Conservation (phyloP, 2,888 invertebrate species). For the Phaonia tiefii region DNA sequence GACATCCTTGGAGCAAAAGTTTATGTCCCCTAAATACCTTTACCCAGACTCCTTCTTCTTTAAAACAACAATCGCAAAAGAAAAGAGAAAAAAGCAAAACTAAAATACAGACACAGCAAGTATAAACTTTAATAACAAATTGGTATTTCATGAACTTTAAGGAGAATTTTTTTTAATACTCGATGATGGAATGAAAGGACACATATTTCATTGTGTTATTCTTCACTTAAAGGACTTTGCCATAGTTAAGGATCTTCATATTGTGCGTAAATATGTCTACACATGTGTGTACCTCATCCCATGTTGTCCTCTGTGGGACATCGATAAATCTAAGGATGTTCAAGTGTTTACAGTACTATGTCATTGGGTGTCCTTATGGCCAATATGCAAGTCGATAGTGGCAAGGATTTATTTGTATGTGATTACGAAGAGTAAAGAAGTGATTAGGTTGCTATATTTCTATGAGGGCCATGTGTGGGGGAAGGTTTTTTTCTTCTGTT, state of each 20-base stretch:
- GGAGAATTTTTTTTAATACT: slow-evolving; percentile 11
- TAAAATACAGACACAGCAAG: too few relatives aligned
- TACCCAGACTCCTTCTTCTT: neutral
- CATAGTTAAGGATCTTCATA: too few relatives aligned
- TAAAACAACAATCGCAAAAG: too few relatives aligned
- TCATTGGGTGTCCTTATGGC: neutral
- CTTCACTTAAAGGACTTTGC: neutral
- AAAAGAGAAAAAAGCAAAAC: too few relatives aligned
- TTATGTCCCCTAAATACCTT: neutral
- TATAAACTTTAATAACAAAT: too few relatives aligned
- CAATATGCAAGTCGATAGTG: neutral
- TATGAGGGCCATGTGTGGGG: slow-evolving; percentile 46
- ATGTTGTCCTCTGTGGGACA: too few relatives aligned
- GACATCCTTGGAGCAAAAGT: neutral
- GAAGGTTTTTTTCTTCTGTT: neutral
- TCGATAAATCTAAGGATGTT: neutral
- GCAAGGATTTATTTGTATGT: slow-evolving; percentile 6
- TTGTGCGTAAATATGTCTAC: too few relatives aligned
- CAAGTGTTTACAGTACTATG: slow-evolving; percentile 4
- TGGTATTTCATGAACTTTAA: slow-evolving; percentile 21
- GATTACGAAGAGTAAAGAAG: neutral
- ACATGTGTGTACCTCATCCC: too few relatives aligned
- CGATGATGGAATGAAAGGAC: neutral
- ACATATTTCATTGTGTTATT: slow-evolving; percentile 3
- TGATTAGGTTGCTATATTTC: slow-evolving; percentile 39